phyloP scores from a whole-genome alignment of 2,113 vertebrate species.

The Sceloporus tristichus region DNA sequence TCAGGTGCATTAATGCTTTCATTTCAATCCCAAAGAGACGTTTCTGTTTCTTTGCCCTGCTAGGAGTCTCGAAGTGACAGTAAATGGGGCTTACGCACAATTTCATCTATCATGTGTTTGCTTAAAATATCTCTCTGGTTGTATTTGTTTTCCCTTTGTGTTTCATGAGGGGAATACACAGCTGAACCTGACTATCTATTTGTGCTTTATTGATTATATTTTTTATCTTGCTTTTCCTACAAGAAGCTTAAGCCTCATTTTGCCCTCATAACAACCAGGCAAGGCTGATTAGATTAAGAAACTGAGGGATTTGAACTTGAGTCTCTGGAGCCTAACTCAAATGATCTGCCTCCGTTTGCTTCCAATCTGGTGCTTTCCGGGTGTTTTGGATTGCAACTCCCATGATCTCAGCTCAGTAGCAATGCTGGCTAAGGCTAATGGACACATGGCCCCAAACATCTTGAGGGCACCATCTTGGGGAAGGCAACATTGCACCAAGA shows the following conservation, averaged over 20 bases:
- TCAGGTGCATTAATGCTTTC: conserved; percentile 8
- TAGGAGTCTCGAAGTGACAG: neutral
- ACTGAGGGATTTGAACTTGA: no score
- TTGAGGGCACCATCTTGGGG: no score
- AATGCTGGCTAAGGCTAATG: no score
- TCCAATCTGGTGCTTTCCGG: no score
- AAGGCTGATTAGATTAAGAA: neutral
- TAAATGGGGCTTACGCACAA: neutral
- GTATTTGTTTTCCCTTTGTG: neutral
- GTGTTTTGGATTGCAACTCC: no score
- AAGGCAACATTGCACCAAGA: no score
- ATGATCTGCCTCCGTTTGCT: no score
- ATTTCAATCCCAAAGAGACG: neutral
- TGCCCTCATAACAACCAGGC: neutral
- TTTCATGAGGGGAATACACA: neutral
- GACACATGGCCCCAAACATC: no score
- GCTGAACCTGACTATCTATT: neutral
- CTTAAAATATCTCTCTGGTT: conserved; percentile 10
- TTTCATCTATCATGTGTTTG: conserved; percentile 14
- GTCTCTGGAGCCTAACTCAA: no score
- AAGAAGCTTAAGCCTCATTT: neutral
- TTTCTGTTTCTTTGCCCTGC: neutral
- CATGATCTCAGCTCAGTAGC: no score
- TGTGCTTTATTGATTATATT: neutral
- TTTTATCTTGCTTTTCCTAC: neutral